Base-by-base conservation (phyloP, 2,888 invertebrate genomes). In the Troides aeacus region DNA sequence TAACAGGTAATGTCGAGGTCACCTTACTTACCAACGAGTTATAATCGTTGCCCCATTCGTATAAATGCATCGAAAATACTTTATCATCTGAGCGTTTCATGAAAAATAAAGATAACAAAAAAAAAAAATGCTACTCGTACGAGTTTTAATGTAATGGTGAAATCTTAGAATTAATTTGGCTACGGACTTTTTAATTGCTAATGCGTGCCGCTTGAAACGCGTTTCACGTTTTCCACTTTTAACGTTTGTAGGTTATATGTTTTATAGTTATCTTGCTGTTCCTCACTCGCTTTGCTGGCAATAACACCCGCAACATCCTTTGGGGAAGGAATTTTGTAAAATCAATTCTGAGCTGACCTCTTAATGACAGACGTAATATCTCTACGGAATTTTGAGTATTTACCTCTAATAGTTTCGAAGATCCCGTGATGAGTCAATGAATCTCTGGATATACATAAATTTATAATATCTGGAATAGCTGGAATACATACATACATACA, bases 1-100 rank as follows among this genome's bases (percentile, higher is more conserved):
- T 78, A 79, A 73, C 79, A 75, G 75, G 75, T 77, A 77, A 76
- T 75, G 72, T 60, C 50, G 71, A 70, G 79, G 84, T 84, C 83
- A 84, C 84, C 82, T 84, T 82, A 75, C 71, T 74, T 69, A 69
- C 30, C 61, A 62, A 62, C 76, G 65, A 70, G 12, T 12, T 58
- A 70, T 62, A 66, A 66, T 62, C 62, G 56, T 46, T 62, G 21
- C 65, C 39, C 60, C 36, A 23, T 68, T 74, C 73, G 64, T 68
- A 68, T 68, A n/a, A 18, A 18, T 1, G 5, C n/a, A 18, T 69
- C 72, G 72, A 73, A 71, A 65, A 65, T 53, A 23, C 18, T 18
- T 46, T 6, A 53, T 5, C n/a, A 53, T n/a, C 6, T 18, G 6
- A 7, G n/a, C 53, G 53, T 6, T 53, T 6, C 18, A 53, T 53